Evolutionary conservation across 2,888 invertebrate genomes (phyloP).

Genomic region (Neocrepidodera transversa): DNA sequence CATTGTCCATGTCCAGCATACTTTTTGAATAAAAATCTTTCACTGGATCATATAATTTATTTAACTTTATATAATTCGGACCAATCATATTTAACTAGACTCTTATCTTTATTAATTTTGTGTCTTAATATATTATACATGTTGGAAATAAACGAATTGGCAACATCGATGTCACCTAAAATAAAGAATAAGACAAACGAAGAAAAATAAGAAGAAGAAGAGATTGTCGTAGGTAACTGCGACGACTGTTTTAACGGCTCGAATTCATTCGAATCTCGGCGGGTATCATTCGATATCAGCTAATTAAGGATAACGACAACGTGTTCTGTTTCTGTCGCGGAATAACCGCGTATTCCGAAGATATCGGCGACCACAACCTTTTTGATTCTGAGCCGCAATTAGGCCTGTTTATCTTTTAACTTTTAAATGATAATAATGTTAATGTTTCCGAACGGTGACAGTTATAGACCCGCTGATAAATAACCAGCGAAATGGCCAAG

Average conservation of each 20-base stretch:
- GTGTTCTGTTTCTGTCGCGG: constrained; percentile 34
- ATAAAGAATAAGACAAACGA: background rate
- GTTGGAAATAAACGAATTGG: too few species aligned
- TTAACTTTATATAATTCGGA: too few species aligned
- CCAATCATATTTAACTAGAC: too few species aligned
- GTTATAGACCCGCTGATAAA: constrained; percentile 35
- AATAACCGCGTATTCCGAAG: constrained; percentile 19
- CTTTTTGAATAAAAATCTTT: too few species aligned
- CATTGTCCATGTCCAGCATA: too few species aligned
- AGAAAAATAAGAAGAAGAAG: constrained; percentile 3
- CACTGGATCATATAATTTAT: too few species aligned
- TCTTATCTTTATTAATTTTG: too few species aligned
- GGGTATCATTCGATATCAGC: constrained; percentile 41
- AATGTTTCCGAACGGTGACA: constrained; percentile 36
- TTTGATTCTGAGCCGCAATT: constrained; percentile 44
- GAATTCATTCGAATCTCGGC: constrained; percentile 31
- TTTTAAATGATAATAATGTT: constrained; percentile 42
- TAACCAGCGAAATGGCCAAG: constrained; percentile 20
- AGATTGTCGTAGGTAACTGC: constrained; percentile 23
- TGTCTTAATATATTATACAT: too few species aligned
- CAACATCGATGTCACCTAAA: constrained; percentile 1
- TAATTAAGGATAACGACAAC: constrained; percentile 42
- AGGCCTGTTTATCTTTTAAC: constrained; percentile 39
- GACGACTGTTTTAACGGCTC: constrained; percentile 42
- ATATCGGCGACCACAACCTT: constrained; percentile 38